A percentile compares a stretch with the other conserved stretches of the same genome.
Evolutionary conservation across 2,113 vertebrate species (phyloP).

Genomic region (Orientallactaga bullata): DNA sequence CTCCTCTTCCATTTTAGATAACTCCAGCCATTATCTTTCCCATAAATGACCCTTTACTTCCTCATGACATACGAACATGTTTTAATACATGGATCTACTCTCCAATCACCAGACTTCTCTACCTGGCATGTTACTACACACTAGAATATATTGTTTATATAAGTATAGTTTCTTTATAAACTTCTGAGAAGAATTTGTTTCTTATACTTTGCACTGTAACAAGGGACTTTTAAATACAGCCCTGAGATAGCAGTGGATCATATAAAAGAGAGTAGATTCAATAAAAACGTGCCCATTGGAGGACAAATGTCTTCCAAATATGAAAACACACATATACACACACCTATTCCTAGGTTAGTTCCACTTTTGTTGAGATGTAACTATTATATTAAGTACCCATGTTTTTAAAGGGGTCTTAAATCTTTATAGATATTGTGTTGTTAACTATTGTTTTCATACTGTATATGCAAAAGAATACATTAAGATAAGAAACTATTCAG

Average conservation of each 20-base stretch:
- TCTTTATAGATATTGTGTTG: slow-evolving; percentile 14
- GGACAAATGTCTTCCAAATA: slow-evolving; percentile 49
- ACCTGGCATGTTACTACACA: not conserved
- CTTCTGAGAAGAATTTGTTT: not conserved
- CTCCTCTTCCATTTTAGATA: not conserved
- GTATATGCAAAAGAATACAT: slow-evolving; percentile 65
- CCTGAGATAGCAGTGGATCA: not conserved
- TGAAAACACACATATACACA: not conserved
- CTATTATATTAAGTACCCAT: slow-evolving; percentile 24
- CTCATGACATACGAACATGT: not conserved
- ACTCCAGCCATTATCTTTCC: not conserved
- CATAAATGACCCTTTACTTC: not conserved
- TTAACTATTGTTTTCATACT: not conserved
- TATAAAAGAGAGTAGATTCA: not conserved
- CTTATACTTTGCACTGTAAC: not conserved
- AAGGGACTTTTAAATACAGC: not conserved
- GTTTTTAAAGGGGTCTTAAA: slow-evolving; percentile 43
- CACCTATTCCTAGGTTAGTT: slow-evolving; percentile 9
- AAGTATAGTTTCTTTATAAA: not conserved
- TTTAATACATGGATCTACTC: not conserved
- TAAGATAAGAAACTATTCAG: slow-evolving; percentile 56
- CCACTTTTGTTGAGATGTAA: slow-evolving; percentile 13
- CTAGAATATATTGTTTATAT: not conserved
- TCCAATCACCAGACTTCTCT: not conserved
- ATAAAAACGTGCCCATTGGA: not conserved